phyloP scores from a whole-genome alignment of 2,888 invertebrate genomes.

The Cantharis rustica region DNA sequence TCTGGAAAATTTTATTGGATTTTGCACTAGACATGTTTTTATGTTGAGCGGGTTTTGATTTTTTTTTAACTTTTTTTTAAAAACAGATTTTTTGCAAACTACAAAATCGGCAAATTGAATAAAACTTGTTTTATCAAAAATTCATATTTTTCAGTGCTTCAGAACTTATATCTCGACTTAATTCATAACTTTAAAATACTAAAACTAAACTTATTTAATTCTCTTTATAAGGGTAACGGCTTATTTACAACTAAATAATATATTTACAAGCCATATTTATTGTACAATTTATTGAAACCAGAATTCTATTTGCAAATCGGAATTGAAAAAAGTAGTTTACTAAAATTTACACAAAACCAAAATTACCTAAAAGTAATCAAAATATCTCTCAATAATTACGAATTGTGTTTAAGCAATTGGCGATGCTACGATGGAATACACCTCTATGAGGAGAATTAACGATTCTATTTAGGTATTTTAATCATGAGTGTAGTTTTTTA shows the following conservation, averaged over 20 bases:
- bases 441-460: neutral
- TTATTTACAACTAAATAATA: too few species aligned
- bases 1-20: neutral
- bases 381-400: neutral
- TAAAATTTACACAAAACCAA: too few species aligned
- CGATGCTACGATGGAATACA: neutral
- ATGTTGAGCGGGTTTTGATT: neutral
- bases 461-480: neutral
- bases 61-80: too few species aligned
- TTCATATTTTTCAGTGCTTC: neutral
- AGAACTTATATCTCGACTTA: neutral
- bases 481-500: neutral
- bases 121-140: neutral
- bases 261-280: too few species aligned
- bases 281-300: too few species aligned
- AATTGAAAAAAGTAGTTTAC: too few species aligned
- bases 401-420: neutral
- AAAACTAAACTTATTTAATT: neutral
- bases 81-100: neutral
- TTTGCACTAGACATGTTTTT: neutral
- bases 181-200: neutral
- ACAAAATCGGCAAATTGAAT: neutral
- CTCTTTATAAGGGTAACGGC: too few species aligned
- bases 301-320: too few species aligned
- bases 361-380: too few species aligned